A percentile compares a stretch with the other conserved stretches of the same genome.
These are phyloP conservation scores for Rhingia campestris DNA, from an alignment of 2,888 invertebrate species.

Conservation along the genomic window DNA sequence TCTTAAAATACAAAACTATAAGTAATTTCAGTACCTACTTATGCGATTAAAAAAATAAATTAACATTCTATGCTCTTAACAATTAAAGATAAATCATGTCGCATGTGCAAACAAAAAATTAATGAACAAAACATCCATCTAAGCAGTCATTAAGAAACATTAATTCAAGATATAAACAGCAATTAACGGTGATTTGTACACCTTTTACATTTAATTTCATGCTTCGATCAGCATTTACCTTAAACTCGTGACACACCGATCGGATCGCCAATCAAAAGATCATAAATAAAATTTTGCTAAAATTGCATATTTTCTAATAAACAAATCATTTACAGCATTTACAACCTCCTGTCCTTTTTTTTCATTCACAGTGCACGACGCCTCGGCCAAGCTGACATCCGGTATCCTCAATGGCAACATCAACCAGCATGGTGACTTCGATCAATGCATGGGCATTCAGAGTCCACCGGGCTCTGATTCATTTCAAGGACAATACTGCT, in stretches of 20 bases:
- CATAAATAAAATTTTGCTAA: not conserved
- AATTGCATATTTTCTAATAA: not conserved
- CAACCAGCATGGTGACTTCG: slow-evolving; percentile 86
- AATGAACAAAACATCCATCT: too few species aligned
- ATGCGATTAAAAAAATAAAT: too few species aligned
- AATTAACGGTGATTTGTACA: not conserved
- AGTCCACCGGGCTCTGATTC: slow-evolving; percentile 62
- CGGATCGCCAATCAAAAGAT: not conserved
- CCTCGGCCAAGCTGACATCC: slow-evolving; percentile 86
- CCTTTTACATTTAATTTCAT: not conserved
- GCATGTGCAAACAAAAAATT: too few species aligned
- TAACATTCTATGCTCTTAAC: too few species aligned
- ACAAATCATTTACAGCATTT: slow-evolving; percentile 26
- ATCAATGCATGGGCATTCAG: slow-evolving; percentile 80
- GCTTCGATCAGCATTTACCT: not conserved
- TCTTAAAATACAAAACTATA: too few species aligned
- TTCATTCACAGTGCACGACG: slow-evolving; percentile 85
- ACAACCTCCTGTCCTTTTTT: slow-evolving; percentile 34
- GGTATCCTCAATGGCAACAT: slow-evolving; percentile 87
- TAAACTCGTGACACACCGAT: not conserved
- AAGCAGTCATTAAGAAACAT: too few species aligned
- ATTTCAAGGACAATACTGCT: slow-evolving; percentile 85
- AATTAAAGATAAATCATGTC: too few species aligned
- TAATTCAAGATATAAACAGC: too few species aligned
- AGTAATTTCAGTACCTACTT: too few species aligned